These are phyloP conservation scores for Micromussa lordhowensis DNA, from an alignment of 92 coral and sea anemone species.

Conservation along the genomic window DNA sequence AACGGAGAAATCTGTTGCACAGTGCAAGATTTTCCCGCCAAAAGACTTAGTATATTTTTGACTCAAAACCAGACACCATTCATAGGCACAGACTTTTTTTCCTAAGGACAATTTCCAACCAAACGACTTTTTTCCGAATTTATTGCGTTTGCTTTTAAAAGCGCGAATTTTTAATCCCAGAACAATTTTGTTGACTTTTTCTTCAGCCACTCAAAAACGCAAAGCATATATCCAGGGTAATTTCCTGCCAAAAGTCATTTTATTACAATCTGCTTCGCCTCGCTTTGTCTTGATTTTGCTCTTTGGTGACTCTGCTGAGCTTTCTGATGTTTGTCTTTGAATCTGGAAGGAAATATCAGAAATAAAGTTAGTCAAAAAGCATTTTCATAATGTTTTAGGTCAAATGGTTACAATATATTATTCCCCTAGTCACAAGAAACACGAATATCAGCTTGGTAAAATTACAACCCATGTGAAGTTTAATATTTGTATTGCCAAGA, in stretches of 20 bases:
- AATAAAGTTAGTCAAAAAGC: not conserved
- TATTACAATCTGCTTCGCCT: not conserved
- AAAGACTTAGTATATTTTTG: not conserved
- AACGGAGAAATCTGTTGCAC: not conserved
- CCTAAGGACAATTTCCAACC: not conserved
- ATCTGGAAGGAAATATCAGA: not conserved
- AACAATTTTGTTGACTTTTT: not conserved
- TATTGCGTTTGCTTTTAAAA: too few relatives aligned
- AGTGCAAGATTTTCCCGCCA: constrained; percentile 1
- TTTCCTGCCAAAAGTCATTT: not conserved
- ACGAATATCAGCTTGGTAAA: too few relatives aligned
- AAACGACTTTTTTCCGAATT: too few relatives aligned
- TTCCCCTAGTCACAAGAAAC: too few relatives aligned
- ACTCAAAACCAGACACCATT: not conserved
- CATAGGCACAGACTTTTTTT: not conserved
- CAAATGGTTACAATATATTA: too few relatives aligned
- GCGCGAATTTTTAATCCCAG: too few relatives aligned
- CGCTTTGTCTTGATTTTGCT: not conserved
- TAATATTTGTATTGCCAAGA: too few relatives aligned
- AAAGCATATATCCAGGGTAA: too few relatives aligned
- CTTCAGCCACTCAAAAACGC: not conserved
- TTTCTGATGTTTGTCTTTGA: not conserved
- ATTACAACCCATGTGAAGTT: too few relatives aligned
- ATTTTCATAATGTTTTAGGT: not conserved
- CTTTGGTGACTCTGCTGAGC: not conserved